phyloP scores from a whole-genome alignment of 2,113 vertebrate genomes.

The Romanogobio albipinnatus region DNA sequence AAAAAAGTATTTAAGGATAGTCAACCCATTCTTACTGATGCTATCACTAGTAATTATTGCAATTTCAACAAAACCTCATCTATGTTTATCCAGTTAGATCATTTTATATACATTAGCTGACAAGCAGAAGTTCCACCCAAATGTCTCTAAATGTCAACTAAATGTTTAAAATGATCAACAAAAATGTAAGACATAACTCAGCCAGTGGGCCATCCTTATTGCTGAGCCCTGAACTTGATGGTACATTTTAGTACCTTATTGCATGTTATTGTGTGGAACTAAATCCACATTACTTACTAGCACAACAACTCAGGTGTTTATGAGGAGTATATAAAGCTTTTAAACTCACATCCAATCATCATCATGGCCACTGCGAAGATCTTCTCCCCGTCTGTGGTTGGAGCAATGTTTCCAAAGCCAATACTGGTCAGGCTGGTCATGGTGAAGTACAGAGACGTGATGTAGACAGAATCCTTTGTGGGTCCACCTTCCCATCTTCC shows the following conservation, averaged over 20 bases:
- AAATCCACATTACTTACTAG: too few species aligned
- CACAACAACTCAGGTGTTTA: not conserved
- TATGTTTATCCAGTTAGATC: not conserved
- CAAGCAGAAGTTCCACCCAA: not conserved
- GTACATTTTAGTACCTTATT: not conserved
- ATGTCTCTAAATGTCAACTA: not conserved
- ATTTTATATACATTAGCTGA: not conserved
- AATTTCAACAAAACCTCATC: not conserved
- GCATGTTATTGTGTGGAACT: too few species aligned
- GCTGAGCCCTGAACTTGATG: not conserved
- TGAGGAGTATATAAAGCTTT: slow-evolving; percentile 29
- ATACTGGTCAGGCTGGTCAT: slow-evolving; percentile 99
- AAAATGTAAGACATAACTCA: not conserved
- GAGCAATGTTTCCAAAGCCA: slow-evolving; percentile 97
- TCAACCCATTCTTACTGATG: too few species aligned
- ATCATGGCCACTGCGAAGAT: slow-evolving; percentile 99
- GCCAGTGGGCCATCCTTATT: not conserved
- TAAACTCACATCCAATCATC: slow-evolving; percentile 99
- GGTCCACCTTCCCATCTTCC: slow-evolving; percentile 97
- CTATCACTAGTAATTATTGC: too few species aligned
- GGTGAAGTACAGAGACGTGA: slow-evolving; percentile 96
- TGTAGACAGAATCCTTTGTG: slow-evolving; percentile 96
- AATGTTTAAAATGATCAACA: not conserved
- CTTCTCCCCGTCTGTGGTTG: slow-evolving; percentile 96
- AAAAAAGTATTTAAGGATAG: too few species aligned